Percentiles rank a stretch among this genome's conserved stretches.
phyloP scores from a whole-genome alignment of 2,888 invertebrate species.

The Eristalis intricaria region DNA sequence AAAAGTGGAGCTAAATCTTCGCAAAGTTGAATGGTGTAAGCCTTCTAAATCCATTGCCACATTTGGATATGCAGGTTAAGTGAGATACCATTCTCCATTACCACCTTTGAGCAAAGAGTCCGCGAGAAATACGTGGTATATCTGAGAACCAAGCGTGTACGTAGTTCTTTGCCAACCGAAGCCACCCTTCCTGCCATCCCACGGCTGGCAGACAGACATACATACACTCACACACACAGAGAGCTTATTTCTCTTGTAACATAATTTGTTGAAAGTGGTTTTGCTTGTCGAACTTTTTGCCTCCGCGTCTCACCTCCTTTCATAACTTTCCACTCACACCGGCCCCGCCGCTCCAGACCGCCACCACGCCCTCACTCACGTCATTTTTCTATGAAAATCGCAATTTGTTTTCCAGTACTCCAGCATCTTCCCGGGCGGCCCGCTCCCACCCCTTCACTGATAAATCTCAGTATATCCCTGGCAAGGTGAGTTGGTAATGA shows the following conservation, averaged over 20 bases:
- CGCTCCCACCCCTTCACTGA: constrained; percentile 13
- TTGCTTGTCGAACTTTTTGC: constrained; percentile 64
- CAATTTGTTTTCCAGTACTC: constrained; percentile 30
- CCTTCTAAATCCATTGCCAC: constrained; percentile 13
- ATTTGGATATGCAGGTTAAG: constrained; percentile 37
- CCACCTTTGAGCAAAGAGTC: neutral
- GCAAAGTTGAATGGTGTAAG: constrained; percentile 14
- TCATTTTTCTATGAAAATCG: constrained; percentile 43
- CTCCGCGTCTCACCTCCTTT: constrained; percentile 5
- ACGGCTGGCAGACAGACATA: neutral
- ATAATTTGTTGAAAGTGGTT: constrained; percentile 70
- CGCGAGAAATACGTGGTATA: neutral
- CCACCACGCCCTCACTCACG: neutral
- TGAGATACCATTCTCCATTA: constrained; percentile 6
- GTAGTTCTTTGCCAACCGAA: constrained; percentile 2
- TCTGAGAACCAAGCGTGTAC: neutral
- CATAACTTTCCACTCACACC: constrained; percentile 16
- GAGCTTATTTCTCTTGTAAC: constrained; percentile 48
- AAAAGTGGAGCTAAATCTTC: constrained; percentile 33
- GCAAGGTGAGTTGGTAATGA: constrained; percentile 19
- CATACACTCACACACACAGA: neutral
- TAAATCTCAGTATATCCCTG: neutral
- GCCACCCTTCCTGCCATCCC: neutral
- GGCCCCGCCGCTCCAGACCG: neutral
- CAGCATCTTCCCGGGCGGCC: neutral